Conservation (phyloP, 2,113 vertebrate genomes). For the Sisor rabdophorus region DNA sequence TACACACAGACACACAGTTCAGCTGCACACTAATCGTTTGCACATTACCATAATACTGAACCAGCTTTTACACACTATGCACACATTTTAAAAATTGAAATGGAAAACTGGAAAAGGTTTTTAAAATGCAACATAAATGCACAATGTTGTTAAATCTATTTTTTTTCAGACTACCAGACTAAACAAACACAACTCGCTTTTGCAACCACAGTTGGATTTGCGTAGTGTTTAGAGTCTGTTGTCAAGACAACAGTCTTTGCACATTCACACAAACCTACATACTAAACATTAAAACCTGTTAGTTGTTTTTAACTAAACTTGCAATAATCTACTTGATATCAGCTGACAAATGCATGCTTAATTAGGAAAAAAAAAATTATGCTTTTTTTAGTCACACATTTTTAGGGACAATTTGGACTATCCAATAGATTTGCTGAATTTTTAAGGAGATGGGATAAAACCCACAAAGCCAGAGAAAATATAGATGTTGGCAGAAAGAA, state of each 20-base stretch:
- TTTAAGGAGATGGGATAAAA: too few species aligned
- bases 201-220: conserved; percentile 26
- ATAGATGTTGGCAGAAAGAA: too few species aligned
- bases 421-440: too few species aligned
- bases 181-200: conserved; percentile 35
- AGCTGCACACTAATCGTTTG: conserved; percentile 40
- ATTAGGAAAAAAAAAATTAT: too few species aligned
- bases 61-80: neutral
- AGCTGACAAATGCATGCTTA: too few species aligned
- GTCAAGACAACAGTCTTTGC: conserved; percentile 2
- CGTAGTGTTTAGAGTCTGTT: conserved; percentile 29
- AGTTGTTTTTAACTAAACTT: neutral
- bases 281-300: neutral
- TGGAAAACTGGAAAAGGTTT: conserved; percentile 13
- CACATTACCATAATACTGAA: neutral
- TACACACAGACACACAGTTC: conserved; percentile 43
- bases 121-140: conserved; percentile 28
- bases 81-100: conserved; percentile 4
- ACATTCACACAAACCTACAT: neutral
- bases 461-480: too few species aligned
- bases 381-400: too few species aligned
- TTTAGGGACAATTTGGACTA: too few species aligned
- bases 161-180: conserved; percentile 37
- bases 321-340: neutral
- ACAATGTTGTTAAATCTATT: conserved; percentile 23